Base-by-base conservation (phyloP, 2,888 invertebrate species). In the Copidosoma aretas region DNA sequence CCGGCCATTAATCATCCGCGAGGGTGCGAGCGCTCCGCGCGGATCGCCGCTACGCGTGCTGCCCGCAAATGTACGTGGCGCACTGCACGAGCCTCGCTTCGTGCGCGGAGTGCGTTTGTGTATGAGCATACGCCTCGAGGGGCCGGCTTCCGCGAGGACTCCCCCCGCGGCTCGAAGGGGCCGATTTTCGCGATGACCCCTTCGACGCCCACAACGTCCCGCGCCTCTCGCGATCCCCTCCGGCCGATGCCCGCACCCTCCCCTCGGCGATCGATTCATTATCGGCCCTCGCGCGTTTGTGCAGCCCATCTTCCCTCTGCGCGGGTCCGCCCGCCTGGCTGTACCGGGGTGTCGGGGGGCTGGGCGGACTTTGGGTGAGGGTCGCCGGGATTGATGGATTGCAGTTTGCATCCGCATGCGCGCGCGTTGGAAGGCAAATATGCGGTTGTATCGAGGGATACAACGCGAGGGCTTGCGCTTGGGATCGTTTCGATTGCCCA, bases 1-100 rank as follows among this genome's bases (percentile, higher is more conserved):
- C 32, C 75, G 75, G 80, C 77, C 80, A 81, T 81, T 81, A 81
- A 81, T 81, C 81, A 81, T 79, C 80, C 68, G 62, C 67, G 68
- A 54, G 49, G 41, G 43, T n/a, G 21, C 41, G 49, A 32, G 53
- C 25, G n/a, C 24, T 46, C 67, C 39, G 54, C 63, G 63, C 25
- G 51, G 60, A 64, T 68, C 57, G 60, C 56, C 56, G 49, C 41
- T 21, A n/a, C n/a, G n/a, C n/a, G n/a, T n/a, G n/a, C n/a, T 21
- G 32, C 19, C 22, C 59, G 19, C 64, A 17, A 25, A 43, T 52
- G 53, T 62, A 63, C 53, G 32, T 21, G n/a, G 52, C 41, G 24
- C 24, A 41, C 22, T 5, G 57, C 17, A n/a, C n/a, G n/a, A n/a
- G n/a, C 32, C 32, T 32, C 8, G 32, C 3, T 1, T 3, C 46